Base-by-base conservation (phyloP, 2,797 vertebrate species). In the Allobates femoralis region DNA sequence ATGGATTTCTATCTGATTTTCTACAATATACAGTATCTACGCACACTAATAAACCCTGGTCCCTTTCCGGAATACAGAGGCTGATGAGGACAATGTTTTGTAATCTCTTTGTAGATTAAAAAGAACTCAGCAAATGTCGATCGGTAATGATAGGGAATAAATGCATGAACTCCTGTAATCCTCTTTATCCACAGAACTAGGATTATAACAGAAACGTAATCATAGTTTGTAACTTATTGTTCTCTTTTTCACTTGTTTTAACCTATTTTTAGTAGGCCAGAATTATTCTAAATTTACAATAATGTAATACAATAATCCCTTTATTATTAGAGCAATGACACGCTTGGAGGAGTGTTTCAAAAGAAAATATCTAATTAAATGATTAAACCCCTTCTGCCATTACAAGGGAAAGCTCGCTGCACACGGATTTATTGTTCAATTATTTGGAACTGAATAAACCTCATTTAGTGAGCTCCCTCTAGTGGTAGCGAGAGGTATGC, bases 101-200 rank as follows among this genome's bases (percentile, higher is more conserved):
- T 69, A 71, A 55, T 53, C 81, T 58, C 67, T 73, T 30, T 67
- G 28, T n/a, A 66, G 83, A 77, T 76, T 77, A 84, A 51, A 78
- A 51, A 34, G 50, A 77, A 76, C 15, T 41, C 74, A 34, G n/a
- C 30, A 69, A 85, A 58, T 78, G 50, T 32, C 67, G 46, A 66
- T 85, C 46, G 67, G 60, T 76, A 85, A 19, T 56, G 62, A 85
- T 85, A 69, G 84, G 84, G 23, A 66, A 56, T 79, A 71, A 85
- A 85, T 79, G 67, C 80, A 71, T 56, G 23, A 79, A 56, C 83
- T 77, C 37, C 51, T 23, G 50, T 67, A 69, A 78, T 79, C 58
- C 71, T 28, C 83, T 85, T 67, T 58, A 78, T 56, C 62, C 64
- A 79, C 28, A 14, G 21, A 73, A 55, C 28, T 55, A 32, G 30